Percentiles rank a stretch among this genome's conserved stretches.
Evolutionary conservation across 1,140 invertebrate genomes (phyloP).

Genomic region (Apis dorsata): DNA sequence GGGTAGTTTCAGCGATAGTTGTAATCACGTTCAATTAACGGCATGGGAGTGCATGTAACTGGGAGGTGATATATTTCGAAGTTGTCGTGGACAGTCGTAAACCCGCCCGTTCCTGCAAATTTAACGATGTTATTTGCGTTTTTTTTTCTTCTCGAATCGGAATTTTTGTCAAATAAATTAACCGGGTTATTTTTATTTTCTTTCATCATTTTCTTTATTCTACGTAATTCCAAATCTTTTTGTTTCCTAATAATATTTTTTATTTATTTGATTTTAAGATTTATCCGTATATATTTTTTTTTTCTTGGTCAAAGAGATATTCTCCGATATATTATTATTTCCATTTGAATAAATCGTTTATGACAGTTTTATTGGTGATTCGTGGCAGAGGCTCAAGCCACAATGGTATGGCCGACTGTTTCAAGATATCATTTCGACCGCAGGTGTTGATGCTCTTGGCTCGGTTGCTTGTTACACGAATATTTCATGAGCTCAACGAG

Average conservation of each 20-base stretch:
- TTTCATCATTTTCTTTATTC: too few species aligned
- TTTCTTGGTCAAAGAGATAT: not conserved
- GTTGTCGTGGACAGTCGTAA: not conserved
- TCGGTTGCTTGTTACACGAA: conserved; percentile 61
- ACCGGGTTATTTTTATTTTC: too few species aligned
- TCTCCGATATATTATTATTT: not conserved
- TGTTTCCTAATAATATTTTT: too few species aligned
- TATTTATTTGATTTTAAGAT: not conserved
- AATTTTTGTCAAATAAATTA: too few species aligned
- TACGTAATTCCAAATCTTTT: too few species aligned
- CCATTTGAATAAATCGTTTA: not conserved
- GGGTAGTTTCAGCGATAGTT: not conserved
- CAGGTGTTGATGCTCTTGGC: conserved; percentile 67
- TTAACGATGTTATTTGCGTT: not conserved
- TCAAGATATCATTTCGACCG: conserved; percentile 51
- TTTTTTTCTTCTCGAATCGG: not conserved
- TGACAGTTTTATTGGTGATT: not conserved
- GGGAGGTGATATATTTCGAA: conserved; percentile 17
- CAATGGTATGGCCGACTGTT: conserved; percentile 15
- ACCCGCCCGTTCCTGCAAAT: not conserved
- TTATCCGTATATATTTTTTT: not conserved
- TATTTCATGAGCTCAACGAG: conserved; percentile 68
- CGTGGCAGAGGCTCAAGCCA: conserved; percentile 13
- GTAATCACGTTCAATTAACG: conserved; percentile 47
- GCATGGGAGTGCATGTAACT: not conserved